Percentiles rank a stretch among this genome's conserved stretches.
Evolutionary conservation across 2,113 vertebrate species (phyloP).

Genomic region (Scomber colias): DNA sequence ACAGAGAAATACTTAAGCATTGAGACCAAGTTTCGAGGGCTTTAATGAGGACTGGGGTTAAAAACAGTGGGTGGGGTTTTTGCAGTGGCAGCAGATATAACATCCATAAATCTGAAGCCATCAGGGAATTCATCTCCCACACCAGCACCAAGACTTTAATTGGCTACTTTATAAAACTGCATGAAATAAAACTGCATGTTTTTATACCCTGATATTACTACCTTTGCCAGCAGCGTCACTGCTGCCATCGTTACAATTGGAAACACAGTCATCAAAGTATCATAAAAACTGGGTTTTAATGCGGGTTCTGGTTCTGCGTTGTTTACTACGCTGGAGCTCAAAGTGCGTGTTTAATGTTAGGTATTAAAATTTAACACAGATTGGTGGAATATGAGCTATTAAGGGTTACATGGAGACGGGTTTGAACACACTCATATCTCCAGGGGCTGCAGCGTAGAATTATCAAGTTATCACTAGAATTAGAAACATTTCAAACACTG

Average conservation of each 20-base stretch:
- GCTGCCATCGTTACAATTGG: constrained; percentile 6
- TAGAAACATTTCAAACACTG: neutral
- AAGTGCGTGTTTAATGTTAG: constrained; percentile 36
- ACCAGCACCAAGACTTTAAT: constrained; percentile 29
- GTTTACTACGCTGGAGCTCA: neutral
- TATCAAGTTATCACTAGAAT: constrained; percentile 7
- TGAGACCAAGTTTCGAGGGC: neutral
- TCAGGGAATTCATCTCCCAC: constrained; percentile 9
- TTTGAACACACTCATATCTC: neutral
- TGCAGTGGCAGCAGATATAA: constrained; percentile 1
- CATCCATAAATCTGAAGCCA: constrained; percentile 10
- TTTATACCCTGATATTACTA: constrained; percentile 22
- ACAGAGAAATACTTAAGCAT: neutral
- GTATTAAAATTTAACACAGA: constrained; percentile 11
- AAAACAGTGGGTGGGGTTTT: constrained; percentile 1
- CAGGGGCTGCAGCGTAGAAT: constrained; percentile 2
- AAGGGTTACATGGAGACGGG: neutral
- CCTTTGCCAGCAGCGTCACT: constrained; percentile 3
- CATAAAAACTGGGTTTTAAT: constrained; percentile 14
- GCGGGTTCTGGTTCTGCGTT: neutral
- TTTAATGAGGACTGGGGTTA: neutral
- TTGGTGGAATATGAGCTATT: neutral
- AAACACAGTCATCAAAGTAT: constrained; percentile 12
- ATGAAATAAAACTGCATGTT: constrained; percentile 20
- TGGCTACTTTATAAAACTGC: constrained; percentile 24